phyloP scores from a whole-genome alignment of 92 coral and sea anemone genomes.

The Zoanthus solanderi region DNA sequence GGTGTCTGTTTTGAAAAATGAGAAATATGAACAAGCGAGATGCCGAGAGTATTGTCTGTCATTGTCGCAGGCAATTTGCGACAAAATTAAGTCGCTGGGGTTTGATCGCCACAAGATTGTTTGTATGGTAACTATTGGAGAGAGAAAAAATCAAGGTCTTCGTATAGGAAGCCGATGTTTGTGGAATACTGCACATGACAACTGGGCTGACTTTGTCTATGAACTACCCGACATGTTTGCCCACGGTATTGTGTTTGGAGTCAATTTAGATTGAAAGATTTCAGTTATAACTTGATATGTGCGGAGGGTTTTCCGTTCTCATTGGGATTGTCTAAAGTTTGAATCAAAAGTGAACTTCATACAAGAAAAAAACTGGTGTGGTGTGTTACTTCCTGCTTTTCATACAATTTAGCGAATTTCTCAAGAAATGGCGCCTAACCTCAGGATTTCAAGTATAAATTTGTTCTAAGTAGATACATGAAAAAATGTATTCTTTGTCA shows the following conservation, averaged over 20 bases:
- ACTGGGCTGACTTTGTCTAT: slow-evolving; percentile 83
- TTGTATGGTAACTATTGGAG: slow-evolving; percentile 79
- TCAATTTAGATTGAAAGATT: slow-evolving; percentile 70
- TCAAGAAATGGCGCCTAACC: too few relatives aligned
- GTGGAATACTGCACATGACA: slow-evolving; percentile 87
- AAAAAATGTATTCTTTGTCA: too few relatives aligned
- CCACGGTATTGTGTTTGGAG: slow-evolving; percentile 82
- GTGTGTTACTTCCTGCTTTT: too few relatives aligned
- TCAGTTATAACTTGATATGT: neutral
- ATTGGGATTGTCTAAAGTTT: too few relatives aligned
- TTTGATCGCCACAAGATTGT: slow-evolving; percentile 75
- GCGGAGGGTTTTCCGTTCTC: too few relatives aligned
- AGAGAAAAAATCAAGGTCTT: slow-evolving; percentile 81
- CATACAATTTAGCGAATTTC: too few relatives aligned
- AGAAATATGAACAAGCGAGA: slow-evolving; percentile 73
- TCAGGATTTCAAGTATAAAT: too few relatives aligned
- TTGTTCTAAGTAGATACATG: too few relatives aligned
- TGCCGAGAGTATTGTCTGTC: slow-evolving; percentile 77
- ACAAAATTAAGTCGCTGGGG: slow-evolving; percentile 82
- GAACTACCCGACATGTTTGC: slow-evolving; percentile 72
- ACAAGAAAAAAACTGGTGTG: too few relatives aligned
- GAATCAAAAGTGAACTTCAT: too few relatives aligned
- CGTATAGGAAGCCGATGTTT: slow-evolving; percentile 85
- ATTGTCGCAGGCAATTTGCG: slow-evolving; percentile 82
- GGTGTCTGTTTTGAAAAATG: slow-evolving; percentile 76